Conservation (phyloP, 2,797 vertebrate species). For the Menidia menidia region DNA sequence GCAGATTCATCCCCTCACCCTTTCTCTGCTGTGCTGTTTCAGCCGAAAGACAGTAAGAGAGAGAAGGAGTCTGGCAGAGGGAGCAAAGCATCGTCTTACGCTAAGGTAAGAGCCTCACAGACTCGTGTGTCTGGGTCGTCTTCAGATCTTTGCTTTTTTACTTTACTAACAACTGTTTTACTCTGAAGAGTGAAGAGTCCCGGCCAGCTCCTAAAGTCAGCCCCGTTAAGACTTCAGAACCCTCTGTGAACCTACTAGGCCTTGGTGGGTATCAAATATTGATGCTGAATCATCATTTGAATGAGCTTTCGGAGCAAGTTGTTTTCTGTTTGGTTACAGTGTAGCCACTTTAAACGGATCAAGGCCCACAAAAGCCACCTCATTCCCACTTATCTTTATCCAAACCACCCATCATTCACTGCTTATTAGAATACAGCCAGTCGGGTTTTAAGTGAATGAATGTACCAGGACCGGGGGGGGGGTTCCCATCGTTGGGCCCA, state of each 20-base stretch:
- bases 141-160: neutral
- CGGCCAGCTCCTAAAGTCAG: slow-evolving; percentile 88
- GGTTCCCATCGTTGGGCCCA: no score
- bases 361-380: neutral
- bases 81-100: slow-evolving; percentile 83
- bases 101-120: slow-evolving; percentile 82
- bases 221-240: slow-evolving; percentile 88
- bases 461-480: no score
- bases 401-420: no score
- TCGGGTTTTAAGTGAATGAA: no score
- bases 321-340: slow-evolving; percentile 9
- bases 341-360: neutral
- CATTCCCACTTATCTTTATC: neutral
- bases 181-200: slow-evolving; percentile 87
- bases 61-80: slow-evolving; percentile 89
- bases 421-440: neutral
- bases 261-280: slow-evolving; percentile 86
- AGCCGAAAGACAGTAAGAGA: slow-evolving; percentile 90
- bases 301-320: neutral
- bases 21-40: slow-evolving; percentile 4
- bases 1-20: neutral
- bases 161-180: slow-evolving; percentile 7
- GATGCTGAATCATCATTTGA: neutral
- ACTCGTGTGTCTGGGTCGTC: neutral
- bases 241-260: slow-evolving; percentile 92